Evolutionary conservation across 2,888 invertebrate species (phyloP).

Genomic region (Charanyca ferruginea): DNA sequence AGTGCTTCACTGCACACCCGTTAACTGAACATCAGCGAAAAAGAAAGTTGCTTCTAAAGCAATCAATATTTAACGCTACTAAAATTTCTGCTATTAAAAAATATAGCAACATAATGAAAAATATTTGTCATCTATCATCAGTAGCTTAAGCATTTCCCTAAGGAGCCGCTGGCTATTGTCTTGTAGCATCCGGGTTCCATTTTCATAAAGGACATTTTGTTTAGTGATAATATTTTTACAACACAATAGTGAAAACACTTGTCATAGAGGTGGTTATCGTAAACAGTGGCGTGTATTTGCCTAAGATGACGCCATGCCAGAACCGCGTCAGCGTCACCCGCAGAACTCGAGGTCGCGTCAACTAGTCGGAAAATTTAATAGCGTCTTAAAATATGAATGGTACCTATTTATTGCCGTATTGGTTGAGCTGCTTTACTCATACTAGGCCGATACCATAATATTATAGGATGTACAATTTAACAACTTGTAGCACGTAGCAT

Average conservation of each 20-base stretch:
- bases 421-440: conserved; percentile 21
- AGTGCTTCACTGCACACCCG: conserved; percentile 50
- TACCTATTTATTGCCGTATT: conserved; percentile 20
- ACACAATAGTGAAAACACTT: conserved; percentile 47
- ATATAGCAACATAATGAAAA: no score
- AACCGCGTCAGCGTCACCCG: conserved; percentile 77
- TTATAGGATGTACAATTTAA: background rate
- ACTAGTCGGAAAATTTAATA: conserved; percentile 76
- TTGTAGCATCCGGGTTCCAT: conserved; percentile 10
- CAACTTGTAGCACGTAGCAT: background rate
- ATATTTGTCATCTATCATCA: background rate
- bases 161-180: background rate
- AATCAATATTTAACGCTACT: conserved; percentile 26
- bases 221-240: conserved; percentile 44
- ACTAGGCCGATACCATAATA: background rate
- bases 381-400: conserved; percentile 65
- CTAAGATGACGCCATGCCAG: conserved; percentile 76
- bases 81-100: background rate
- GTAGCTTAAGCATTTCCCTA: background rate
- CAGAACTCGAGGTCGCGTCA: conserved; percentile 80
- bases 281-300: conserved; percentile 71
- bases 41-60: conserved; percentile 59
- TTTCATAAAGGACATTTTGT: conserved; percentile 8
- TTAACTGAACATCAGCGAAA: conserved; percentile 48
- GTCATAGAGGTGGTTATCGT: conserved; percentile 59